Conservation (phyloP, 92 coral and sea anemone species). For the Hydrozoanthus gracilis region DNA sequence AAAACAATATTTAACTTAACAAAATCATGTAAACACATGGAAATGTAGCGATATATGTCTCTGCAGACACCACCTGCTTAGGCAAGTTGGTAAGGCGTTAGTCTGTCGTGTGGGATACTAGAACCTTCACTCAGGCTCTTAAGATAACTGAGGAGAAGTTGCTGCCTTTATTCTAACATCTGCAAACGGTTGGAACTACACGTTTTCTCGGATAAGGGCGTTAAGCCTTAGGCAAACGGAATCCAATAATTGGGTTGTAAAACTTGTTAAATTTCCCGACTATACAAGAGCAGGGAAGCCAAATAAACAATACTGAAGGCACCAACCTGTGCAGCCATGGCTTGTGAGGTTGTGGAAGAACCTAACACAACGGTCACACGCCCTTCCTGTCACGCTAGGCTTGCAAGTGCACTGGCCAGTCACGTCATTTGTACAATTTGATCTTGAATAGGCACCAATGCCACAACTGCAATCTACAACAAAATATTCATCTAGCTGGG, state of each 20-base stretch:
- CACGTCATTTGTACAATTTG: constrained; percentile 82
- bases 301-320: background rate
- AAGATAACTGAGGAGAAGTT: too few relatives aligned
- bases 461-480: constrained; percentile 79
- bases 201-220: too few relatives aligned
- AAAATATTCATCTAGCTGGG: background rate
- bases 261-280: background rate
- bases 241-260: background rate
- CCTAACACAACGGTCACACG: constrained; percentile 83
- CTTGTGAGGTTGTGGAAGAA: constrained; percentile 67
- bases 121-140: too few relatives aligned
- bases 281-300: background rate
- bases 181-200: too few relatives aligned
- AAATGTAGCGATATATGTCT: too few relatives aligned
- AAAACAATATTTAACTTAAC: too few relatives aligned
- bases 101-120: too few relatives aligned
- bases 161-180: too few relatives aligned
- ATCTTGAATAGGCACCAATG: constrained; percentile 67
- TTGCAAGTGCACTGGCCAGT: constrained; percentile 87
- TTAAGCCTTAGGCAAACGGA: too few relatives aligned
- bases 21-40: too few relatives aligned
- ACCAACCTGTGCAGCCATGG: constrained; percentile 80
- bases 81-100: too few relatives aligned
- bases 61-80: too few relatives aligned
- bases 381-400: constrained; percentile 84